phyloP scores from a whole-genome alignment of 2,797 vertebrate genomes.

The Acanthurus tractus region DNA sequence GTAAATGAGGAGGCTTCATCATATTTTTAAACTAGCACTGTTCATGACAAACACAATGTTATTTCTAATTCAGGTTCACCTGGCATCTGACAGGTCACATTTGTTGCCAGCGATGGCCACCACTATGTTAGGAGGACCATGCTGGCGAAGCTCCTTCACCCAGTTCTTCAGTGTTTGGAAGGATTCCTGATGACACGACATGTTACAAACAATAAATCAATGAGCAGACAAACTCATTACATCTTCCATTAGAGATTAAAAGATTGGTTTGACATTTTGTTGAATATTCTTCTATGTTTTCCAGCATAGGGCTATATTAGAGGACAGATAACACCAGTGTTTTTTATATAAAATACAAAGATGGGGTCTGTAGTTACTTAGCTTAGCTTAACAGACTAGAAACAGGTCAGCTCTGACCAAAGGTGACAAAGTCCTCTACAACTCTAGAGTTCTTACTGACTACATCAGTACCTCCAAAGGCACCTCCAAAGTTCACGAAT shows the following conservation, averaged over 20 bases:
- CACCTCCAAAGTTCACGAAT: background rate
- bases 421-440: background rate
- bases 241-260: background rate
- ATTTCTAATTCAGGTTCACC: slow-evolving; percentile 79
- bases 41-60: background rate
- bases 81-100: slow-evolving; percentile 95
- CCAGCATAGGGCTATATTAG: background rate
- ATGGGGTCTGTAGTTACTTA: background rate
- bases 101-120: slow-evolving; percentile 99
- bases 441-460: too few relatives aligned
- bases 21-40: background rate
- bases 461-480: background rate
- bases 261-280: background rate
- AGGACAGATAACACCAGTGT: background rate
- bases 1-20: background rate
- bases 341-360: background rate
- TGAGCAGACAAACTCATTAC: background rate
- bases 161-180: slow-evolving; percentile 98
- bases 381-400: background rate
- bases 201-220: background rate
- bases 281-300: background rate
- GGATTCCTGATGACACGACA: slow-evolving; percentile 88
- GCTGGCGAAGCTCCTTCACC: slow-evolving; percentile 98
- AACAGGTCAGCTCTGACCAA: background rate
- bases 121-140: slow-evolving; percentile 97